These are phyloP conservation scores for Napeogenes inachia DNA, from an alignment of 2,888 invertebrate species.

Conservation along the genomic window DNA sequence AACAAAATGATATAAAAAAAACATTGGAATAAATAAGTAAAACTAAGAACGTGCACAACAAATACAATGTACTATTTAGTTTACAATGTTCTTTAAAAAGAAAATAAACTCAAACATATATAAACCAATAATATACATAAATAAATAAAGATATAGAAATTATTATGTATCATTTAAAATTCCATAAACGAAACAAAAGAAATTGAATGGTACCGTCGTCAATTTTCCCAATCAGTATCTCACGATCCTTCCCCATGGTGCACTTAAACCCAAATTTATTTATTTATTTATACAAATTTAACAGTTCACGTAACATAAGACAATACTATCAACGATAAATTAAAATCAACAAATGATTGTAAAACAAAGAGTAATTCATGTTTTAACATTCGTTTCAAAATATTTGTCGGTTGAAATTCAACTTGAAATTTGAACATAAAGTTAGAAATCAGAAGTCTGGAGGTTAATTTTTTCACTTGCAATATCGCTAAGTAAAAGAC, in stretches of 20 bases:
- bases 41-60: too few species aligned
- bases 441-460: too few species aligned
- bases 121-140: too few species aligned
- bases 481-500: too few species aligned
- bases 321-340: background rate
- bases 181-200: constrained; percentile 4
- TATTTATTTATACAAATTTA: background rate
- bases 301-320: background rate
- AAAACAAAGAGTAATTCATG: constrained; percentile 3
- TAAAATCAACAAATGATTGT: background rate
- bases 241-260: constrained; percentile 50
- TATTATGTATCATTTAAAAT: constrained; percentile 8
- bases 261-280: background rate
- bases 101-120: too few species aligned
- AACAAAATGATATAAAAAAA: too few species aligned
- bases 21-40: too few species aligned
- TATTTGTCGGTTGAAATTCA: constrained; percentile 6
- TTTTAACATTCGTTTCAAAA: constrained; percentile 10
- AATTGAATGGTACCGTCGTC: constrained; percentile 55
- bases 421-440: too few species aligned
- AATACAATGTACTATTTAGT: too few species aligned
- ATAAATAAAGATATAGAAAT: too few species aligned
- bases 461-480: too few species aligned
- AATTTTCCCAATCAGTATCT: constrained; percentile 64
- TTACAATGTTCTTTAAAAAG: too few species aligned